Evolutionary conservation across 2,797 vertebrate genomes (phyloP).

Genomic region (Xenops minutus): DNA sequence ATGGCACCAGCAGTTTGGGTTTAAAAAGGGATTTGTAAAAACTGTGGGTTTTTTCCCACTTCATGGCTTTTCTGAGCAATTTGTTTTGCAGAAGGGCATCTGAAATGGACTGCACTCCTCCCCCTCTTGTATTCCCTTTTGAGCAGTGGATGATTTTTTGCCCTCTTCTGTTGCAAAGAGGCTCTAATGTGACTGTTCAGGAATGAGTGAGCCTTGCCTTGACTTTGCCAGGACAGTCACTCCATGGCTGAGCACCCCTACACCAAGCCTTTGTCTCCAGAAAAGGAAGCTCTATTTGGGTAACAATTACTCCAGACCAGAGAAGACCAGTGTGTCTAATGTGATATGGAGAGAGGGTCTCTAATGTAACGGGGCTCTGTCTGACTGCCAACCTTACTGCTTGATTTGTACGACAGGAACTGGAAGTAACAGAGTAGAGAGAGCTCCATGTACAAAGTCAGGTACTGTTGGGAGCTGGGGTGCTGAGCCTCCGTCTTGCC

Average conservation of each 20-base stretch:
- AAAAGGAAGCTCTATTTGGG: background rate
- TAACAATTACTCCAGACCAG: background rate
- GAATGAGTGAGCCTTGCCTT: background rate
- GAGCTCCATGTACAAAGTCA: accelerated
- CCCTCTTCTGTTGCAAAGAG: background rate
- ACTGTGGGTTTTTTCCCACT: accelerated
- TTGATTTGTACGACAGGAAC: background rate
- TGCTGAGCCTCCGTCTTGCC: background rate
- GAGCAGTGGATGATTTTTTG: background rate
- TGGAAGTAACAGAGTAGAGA: background rate
- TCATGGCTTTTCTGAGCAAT: background rate
- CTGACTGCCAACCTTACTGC: accelerated
- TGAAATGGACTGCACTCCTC: background rate
- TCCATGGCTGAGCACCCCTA: background rate
- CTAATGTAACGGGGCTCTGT: background rate
- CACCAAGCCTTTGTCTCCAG: background rate
- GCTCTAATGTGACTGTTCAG: background rate
- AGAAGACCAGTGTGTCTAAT: background rate
- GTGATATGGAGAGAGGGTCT: background rate
- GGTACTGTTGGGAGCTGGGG: background rate
- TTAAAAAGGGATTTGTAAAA: background rate
- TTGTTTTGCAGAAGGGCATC: background rate
- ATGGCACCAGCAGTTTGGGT: background rate
- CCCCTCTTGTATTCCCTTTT: background rate
- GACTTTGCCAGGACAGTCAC: accelerated